phyloP scores from a whole-genome alignment of 1,140 invertebrate species.

The Cyphomyrmex costatus region DNA sequence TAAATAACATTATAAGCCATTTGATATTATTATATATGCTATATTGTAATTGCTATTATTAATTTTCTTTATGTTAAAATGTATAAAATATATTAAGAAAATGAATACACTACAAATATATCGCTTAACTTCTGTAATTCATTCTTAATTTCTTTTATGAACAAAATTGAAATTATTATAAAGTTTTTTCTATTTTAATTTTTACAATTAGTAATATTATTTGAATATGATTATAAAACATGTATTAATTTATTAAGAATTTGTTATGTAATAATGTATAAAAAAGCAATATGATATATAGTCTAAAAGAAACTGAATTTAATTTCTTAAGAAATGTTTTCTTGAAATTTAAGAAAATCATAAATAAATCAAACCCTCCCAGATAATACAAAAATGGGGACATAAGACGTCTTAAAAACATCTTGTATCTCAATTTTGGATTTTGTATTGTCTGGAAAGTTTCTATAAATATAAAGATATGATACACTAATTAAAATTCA shows the following conservation, averaged over 20 bases:
- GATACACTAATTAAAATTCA: neutral
- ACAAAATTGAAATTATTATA: neutral
- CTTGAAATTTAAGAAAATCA: neutral
- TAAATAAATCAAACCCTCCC: neutral
- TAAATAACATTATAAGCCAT: conserved; percentile 11
- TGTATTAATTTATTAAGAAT: neutral
- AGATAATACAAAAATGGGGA: too few relatives aligned
- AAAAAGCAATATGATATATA: neutral
- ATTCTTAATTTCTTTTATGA: neutral
- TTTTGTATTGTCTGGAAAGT: too few relatives aligned
- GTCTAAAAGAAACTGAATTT: neutral
- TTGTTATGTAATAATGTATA: neutral
- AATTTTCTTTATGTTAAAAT: neutral
- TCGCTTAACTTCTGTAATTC: neutral
- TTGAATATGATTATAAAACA: conserved; percentile 9
- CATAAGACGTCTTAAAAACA: too few relatives aligned
- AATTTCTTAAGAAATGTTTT: neutral
- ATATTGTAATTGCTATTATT: neutral
- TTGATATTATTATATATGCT: neutral
- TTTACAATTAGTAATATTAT: neutral
- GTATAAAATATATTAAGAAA: conserved; percentile 1
- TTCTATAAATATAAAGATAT: neutral
- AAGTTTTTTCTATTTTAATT: neutral
- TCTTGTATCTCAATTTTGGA: too few relatives aligned
- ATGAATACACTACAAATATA: neutral